Evolutionary conservation across 2,888 invertebrate genomes (phyloP), one percentile per base, ranked within the genome.

Genomic region (Ophion ellenae): DNA sequence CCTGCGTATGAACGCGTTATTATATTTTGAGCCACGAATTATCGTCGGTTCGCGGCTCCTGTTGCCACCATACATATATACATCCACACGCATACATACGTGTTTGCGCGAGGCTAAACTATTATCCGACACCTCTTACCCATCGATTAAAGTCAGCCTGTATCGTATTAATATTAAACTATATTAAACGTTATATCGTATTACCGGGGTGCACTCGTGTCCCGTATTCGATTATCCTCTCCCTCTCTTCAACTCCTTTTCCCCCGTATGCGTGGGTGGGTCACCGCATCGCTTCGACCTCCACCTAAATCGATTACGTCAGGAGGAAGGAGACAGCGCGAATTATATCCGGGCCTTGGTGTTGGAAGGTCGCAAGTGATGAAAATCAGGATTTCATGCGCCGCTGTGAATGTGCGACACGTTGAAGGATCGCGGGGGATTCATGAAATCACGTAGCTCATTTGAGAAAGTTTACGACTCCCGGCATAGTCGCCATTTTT

Each of bases 151-250:
- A 85, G 53, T 69, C 69, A 78, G 64, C 59, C 81, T 75, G 77
- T 69, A 81, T 77, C 76, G 61, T 36, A 77, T 81, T 81, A 81
- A 81, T 75, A 85, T 81, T 78, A 85, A 85, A 85, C 81, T 85
- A 82, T 59, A 78, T 81, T 81, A 85, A 85, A 81, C 74, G 81
- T 79, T 85, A 85, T 85, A 85, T 78, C 81, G 64, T 24, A 81
- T 82, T 81, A 85, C 69, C 63, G 40, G 64, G 75, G 81, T 85
- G 85, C 81, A 85, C 85, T 85, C 75, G 78, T 81, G 78, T 74
- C 78, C 45, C 57, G 40, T 75, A 85, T 85, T 78, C 74, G 74
- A 85, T 85, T 81, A 81, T 70, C 57, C 11, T 53, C 74, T 24
- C 66, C 53, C 53, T 17, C 53, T 17, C 17, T 53, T 17, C 53